phyloP scores from a whole-genome alignment of 2,888 invertebrate genomes.

The Hymenopus coronatus region DNA sequence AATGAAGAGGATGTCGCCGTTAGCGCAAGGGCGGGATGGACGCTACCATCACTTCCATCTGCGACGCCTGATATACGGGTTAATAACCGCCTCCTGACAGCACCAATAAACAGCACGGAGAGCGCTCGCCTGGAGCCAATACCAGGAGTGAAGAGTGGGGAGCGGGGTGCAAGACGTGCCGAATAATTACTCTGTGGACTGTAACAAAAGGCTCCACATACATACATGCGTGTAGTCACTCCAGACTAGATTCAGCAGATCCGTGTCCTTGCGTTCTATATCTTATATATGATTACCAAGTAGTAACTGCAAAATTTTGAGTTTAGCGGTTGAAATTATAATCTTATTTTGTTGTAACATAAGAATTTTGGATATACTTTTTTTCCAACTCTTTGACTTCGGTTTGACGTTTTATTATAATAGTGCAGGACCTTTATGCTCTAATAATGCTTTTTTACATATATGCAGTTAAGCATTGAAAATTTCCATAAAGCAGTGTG shows the following conservation, averaged over 20 bases:
- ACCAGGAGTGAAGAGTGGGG: not conserved
- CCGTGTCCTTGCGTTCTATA: not conserved
- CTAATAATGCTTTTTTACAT: too few relatives aligned
- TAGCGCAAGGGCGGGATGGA: not conserved
- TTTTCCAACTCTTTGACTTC: too few relatives aligned
- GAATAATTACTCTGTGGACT: not conserved
- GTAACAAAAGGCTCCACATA: not conserved
- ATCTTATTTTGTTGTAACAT: too few relatives aligned
- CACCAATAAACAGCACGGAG: slow-evolving; percentile 32
- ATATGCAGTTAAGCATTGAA: too few relatives aligned
- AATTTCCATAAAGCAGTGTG: too few relatives aligned
- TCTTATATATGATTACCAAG: too few relatives aligned
- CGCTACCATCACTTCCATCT: slow-evolving; percentile 48
- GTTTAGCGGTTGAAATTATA: too few relatives aligned
- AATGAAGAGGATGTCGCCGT: not conserved
- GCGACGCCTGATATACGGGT: slow-evolving; percentile 51
- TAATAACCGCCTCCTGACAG: slow-evolving; percentile 44
- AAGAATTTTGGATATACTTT: too few relatives aligned
- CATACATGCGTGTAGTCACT: too few relatives aligned
- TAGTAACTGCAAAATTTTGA: too few relatives aligned
- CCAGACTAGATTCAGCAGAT: not conserved
- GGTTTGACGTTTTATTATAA: too few relatives aligned
- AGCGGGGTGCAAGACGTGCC: not conserved
- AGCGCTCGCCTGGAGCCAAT: slow-evolving; percentile 2
- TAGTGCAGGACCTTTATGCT: too few relatives aligned